These are phyloP conservation scores for Glomeris maerens DNA, from an alignment of 1,140 invertebrate species.

Conservation along the genomic window DNA sequence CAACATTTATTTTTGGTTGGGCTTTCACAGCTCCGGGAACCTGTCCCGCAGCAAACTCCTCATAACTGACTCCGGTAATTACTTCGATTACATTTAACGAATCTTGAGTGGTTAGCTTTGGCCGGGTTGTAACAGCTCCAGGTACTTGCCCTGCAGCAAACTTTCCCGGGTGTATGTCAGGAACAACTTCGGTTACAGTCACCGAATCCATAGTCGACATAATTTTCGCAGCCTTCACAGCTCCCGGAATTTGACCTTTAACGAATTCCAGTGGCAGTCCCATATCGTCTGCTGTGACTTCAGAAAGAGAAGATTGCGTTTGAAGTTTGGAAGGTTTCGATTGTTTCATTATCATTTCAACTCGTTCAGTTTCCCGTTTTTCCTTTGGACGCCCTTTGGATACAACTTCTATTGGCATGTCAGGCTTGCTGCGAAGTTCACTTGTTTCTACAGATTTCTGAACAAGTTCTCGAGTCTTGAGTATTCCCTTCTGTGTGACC, in stretches of 20 bases:
- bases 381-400: neutral
- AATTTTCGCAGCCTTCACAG: constrained; percentile 15
- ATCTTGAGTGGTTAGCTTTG: constrained; percentile 9
- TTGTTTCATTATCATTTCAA: constrained; percentile 12
- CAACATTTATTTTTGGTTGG: neutral
- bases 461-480: neutral
- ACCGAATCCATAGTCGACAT: constrained; percentile 13
- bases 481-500: no score
- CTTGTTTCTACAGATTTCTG: constrained; percentile 14
- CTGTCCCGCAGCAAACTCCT: neutral
- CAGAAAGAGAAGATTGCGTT: constrained; percentile 9
- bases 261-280: constrained; percentile 52
- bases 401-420: constrained; percentile 13
- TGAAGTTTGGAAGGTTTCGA: no score
- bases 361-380: constrained; percentile 8
- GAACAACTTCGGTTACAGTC: constrained; percentile 15
- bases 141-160: neutral
- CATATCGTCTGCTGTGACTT: constrained; percentile 15
- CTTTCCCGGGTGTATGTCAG: constrained; percentile 13
- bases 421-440: constrained; percentile 14
- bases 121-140: neutral
- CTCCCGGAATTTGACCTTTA: constrained; percentile 15
- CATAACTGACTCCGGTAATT: constrained; percentile 26
- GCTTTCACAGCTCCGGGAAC: neutral
- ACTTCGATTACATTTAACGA: constrained; percentile 8